phyloP scores from a whole-genome alignment of 2,113 vertebrate species.

The Coptodon bakossiorum region DNA sequence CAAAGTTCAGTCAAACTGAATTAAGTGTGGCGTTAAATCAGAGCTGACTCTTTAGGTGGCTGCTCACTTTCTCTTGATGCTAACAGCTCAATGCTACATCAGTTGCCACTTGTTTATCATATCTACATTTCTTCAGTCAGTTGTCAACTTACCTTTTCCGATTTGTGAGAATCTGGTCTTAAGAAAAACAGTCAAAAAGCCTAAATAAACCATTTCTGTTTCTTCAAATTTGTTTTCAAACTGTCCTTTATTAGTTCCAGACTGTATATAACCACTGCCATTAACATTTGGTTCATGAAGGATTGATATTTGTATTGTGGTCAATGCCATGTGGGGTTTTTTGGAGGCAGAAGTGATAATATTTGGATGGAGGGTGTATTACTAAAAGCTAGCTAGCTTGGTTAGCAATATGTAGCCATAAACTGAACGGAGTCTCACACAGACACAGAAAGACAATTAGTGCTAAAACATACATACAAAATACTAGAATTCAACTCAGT shows the following conservation, averaged over 20 bases:
- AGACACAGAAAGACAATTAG: not conserved
- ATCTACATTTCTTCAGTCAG: not conserved
- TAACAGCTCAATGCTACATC: not conserved
- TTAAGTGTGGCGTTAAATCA: not conserved
- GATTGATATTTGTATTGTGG: not conserved
- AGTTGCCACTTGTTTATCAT: not conserved
- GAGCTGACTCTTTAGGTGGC: not conserved
- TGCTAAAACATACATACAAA: not conserved
- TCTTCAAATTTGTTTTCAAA: not conserved
- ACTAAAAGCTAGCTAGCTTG: not conserved
- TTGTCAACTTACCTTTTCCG: not conserved
- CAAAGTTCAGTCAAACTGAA: not conserved
- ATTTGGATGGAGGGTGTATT: not conserved
- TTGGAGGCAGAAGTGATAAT: not conserved
- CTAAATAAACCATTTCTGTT: not conserved
- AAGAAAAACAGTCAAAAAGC: not conserved
- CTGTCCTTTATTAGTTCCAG: not conserved
- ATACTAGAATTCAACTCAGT: not conserved
- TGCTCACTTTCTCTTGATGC: not conserved
- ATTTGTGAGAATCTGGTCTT: not conserved
- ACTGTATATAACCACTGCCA: not conserved
- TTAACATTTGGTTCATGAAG: not conserved
- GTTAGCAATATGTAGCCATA: not conserved
- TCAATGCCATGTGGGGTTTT: not conserved
- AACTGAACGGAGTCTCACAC: not conserved